Base-by-base conservation (phyloP, 1,140 invertebrate genomes). In the Lepidurus packardi region DNA sequence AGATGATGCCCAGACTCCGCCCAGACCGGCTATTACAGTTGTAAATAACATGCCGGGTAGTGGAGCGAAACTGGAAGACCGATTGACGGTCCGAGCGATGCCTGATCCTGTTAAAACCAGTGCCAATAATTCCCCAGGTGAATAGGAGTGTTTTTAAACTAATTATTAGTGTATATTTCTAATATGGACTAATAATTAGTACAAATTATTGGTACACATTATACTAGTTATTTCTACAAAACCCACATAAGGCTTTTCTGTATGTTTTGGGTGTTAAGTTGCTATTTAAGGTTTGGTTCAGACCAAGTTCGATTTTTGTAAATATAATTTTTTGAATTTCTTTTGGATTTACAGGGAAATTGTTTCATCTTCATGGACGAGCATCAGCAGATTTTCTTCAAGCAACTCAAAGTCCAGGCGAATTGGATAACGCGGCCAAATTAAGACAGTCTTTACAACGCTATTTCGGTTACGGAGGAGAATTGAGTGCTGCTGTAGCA, bases 81-180 rank as follows among this genome's bases (percentile, higher is more conserved):
- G 87, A 34, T 78, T 89, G 34, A 88, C 88, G 44, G 87, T 89
- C 3, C 84, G 88, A 21, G 86, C 86, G 34, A 88, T 89, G 87
- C 80, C 88, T 25, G 85, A 85, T 80, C 85, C 85, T 1, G 82
- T 85, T 13, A 82, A 82, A 24, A 81, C 83, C 13, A 16, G 53
- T 65, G 53, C 53, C 53, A 65, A n/a, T 11, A 65, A 13, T 9
- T 65, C 53, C 16, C 53, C 53, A 65, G 53, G 53, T 65, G 21
- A 9, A n/a, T 65, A 65, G 6, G 0, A n/a, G 16, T 65, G 34
- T 34, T 34, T 34, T 34, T 34, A 34, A 2, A 1, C 25, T 34
- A 2, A 34, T 34, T 34, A 34, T 34, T 34, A 34, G 25, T 1
- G 3, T 2, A 34, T 34, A 34, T 34, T 34, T n/a, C n/a, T n/a